These are phyloP conservation scores for Augochlorella aurata DNA, from an alignment of 2,888 invertebrate species.

Conservation along the genomic window DNA sequence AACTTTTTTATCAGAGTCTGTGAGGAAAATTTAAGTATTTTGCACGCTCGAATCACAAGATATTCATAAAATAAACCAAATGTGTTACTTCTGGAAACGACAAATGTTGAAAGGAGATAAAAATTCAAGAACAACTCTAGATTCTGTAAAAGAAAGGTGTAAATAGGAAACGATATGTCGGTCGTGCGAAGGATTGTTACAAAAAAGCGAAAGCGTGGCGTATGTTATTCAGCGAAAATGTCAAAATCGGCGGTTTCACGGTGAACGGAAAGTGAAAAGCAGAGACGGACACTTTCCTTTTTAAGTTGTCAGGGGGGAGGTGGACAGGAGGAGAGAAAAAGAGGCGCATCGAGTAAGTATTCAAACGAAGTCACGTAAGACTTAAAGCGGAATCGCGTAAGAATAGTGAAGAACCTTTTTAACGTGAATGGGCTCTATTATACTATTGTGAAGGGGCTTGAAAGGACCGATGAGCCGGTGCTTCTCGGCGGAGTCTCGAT, in stretches of 20 bases:
- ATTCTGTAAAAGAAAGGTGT: background rate
- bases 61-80: background rate
- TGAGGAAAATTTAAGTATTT: too few relatives aligned
- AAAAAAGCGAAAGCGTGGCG: background rate
- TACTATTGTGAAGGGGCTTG: constrained; percentile 66
- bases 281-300: background rate
- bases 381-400: constrained; percentile 60
- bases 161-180: background rate
- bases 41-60: too few relatives aligned
- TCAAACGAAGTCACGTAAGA: constrained; percentile 53
- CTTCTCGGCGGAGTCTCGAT: constrained; percentile 61
- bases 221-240: background rate
- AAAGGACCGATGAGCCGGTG: constrained; percentile 64
- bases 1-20: too few relatives aligned
- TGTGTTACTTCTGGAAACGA: background rate
- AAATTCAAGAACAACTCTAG: background rate
- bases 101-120: background rate
- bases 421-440: constrained; percentile 67
- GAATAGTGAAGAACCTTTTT: constrained; percentile 67
- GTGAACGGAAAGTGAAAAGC: constrained; percentile 9
- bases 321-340: background rate
- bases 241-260: background rate
- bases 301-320: constrained; percentile 21
- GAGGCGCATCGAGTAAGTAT: constrained; percentile 48
- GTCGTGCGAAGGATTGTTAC: background rate